Conservation (phyloP, 2,797 vertebrate species). For the Eulemur rubriventer region DNA sequence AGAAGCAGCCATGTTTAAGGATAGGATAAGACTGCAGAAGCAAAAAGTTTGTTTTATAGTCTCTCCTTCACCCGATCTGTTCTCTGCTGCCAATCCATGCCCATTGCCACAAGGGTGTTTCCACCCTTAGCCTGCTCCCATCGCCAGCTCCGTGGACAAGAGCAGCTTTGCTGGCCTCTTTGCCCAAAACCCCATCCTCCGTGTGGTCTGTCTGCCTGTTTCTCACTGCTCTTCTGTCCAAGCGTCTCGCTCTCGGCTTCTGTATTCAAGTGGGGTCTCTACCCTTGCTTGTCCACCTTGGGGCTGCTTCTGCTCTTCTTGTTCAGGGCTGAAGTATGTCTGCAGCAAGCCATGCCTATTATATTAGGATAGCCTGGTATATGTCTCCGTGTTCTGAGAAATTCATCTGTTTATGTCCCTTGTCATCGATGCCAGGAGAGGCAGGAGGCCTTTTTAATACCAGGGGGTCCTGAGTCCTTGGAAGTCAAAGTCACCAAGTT, state of each 20-base stretch:
- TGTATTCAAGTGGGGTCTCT: neutral
- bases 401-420: neutral
- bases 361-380: neutral
- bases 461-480: neutral
- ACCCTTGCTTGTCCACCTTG: neutral
- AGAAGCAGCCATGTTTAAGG: neutral
- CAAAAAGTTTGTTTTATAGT: neutral
- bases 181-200: neutral
- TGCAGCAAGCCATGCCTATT: neutral
- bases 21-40: too few relatives aligned
- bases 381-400: neutral
- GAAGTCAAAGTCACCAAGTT: neutral
- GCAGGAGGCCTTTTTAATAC: neutral
- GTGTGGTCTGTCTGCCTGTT: neutral
- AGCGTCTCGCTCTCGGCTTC: neutral
- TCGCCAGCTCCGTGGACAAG: neutral
- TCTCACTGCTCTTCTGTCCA: neutral
- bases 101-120: accelerated
- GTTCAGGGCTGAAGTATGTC: neutral
- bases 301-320: neutral
- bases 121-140: accelerated
- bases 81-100: neutral
- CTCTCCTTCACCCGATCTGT: neutral
- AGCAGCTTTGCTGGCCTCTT: too few relatives aligned
- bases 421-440: neutral